Percentiles rank a stretch among this genome's conserved stretches.
phyloP scores from a whole-genome alignment of 2,113 vertebrate species.

The Bubalus kerabau region DNA sequence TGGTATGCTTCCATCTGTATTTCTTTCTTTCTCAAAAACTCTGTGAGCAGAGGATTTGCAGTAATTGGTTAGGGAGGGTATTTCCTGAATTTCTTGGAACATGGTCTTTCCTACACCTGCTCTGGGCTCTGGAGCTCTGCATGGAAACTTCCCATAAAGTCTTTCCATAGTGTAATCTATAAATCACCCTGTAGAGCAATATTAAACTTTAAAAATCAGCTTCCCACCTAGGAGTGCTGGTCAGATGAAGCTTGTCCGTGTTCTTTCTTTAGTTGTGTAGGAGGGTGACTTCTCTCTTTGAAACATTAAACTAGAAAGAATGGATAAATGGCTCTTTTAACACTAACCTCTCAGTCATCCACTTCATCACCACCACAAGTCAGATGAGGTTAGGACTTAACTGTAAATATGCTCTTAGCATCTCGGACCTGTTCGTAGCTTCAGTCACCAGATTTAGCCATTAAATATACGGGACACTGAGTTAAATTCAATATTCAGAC shows the following conservation, averaged over 20 bases:
- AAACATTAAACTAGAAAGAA: background rate
- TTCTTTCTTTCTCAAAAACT: conserved; percentile 2
- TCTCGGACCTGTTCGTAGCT: background rate
- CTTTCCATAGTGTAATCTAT: background rate
- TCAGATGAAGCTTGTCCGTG: background rate
- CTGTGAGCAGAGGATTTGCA: background rate
- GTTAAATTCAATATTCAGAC: background rate
- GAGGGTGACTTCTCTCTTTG: background rate
- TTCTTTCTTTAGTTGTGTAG: background rate
- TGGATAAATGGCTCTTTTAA: background rate
- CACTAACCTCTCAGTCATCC: background rate
- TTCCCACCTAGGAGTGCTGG: background rate
- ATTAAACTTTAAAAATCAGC: background rate
- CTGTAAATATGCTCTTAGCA: background rate
- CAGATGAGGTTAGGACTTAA: background rate
- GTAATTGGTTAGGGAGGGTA: background rate
- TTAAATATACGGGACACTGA: background rate
- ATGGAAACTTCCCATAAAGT: background rate
- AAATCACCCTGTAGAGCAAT: background rate
- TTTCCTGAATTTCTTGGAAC: conserved; percentile 32
- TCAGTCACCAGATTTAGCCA: background rate
- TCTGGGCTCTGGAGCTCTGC: background rate
- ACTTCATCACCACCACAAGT: background rate
- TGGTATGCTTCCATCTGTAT: background rate
- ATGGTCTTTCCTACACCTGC: background rate